phyloP scores from a whole-genome alignment of 2,797 vertebrate genomes.

The Brachyalestes nurse region DNA sequence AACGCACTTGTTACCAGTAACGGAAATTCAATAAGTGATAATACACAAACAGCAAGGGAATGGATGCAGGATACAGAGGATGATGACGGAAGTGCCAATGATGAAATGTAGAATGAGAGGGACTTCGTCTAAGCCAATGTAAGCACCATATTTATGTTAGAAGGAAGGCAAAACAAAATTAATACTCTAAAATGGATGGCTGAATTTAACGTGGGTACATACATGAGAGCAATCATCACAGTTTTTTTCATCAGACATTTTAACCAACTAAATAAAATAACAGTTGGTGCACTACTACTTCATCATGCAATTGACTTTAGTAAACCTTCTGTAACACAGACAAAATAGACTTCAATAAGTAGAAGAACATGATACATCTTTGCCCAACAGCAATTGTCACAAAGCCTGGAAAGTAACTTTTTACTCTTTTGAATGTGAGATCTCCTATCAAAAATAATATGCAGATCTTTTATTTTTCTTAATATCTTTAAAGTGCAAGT shows the following conservation, averaged over 20 bases:
- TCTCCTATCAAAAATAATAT: constrained; percentile 89
- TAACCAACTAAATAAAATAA: constrained; percentile 80
- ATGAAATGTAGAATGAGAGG: constrained; percentile 73
- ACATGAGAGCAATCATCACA: constrained; percentile 81
- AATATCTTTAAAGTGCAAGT: constrained; percentile 89
- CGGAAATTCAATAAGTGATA: constrained; percentile 83
- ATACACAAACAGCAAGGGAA: constrained; percentile 80
- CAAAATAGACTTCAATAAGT: constrained; percentile 85
- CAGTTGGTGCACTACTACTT: constrained; percentile 84
- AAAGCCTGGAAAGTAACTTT: constrained; percentile 80
- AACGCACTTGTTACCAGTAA: constrained; percentile 82
- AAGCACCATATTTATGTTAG: constrained; percentile 84
- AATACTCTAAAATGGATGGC: constrained; percentile 73
- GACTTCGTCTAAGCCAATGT: constrained; percentile 83
- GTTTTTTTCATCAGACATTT: constrained; percentile 80
- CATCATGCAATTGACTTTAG: constrained; percentile 87
- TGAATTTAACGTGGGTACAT: constrained; percentile 79
- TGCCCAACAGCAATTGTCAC: constrained; percentile 83
- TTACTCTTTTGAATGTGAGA: constrained; percentile 83
- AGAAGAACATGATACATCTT: constrained; percentile 83
- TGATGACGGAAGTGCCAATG: constrained; percentile 62
- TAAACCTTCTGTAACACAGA: constrained; percentile 86
- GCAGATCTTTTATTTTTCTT: constrained; percentile 82
- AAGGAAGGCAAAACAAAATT: constrained; percentile 79
- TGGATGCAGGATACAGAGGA: constrained; percentile 65